A percentile compares a stretch with the other conserved stretches of the same genome.
phyloP scores from a whole-genome alignment of 2,797 vertebrate genomes.

The Phrynocephalus forsythii region DNA sequence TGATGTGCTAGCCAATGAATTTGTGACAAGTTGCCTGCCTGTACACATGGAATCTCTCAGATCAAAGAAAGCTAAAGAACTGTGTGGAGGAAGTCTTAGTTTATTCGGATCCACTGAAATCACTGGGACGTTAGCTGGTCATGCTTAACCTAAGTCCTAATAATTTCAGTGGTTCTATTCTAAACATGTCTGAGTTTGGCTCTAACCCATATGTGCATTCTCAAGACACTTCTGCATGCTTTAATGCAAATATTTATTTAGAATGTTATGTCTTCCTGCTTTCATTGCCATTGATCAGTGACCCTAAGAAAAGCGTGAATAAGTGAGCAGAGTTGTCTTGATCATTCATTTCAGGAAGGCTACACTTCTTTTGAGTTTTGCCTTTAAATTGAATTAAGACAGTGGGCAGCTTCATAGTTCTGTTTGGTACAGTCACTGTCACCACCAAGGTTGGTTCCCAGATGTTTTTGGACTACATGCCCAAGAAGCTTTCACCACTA shows the following conservation, averaged over 20 bases:
- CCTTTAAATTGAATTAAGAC: slow-evolving; percentile 17
- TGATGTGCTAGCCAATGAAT: slow-evolving; percentile 32
- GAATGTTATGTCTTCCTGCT: slow-evolving; percentile 52
- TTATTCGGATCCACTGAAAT: background rate
- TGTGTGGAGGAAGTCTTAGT: background rate
- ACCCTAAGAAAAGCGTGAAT: slow-evolving; percentile 53
- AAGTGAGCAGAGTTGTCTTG: slow-evolving; percentile 32
- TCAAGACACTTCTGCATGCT: slow-evolving; percentile 41
- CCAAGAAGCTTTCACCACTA: too few species aligned
- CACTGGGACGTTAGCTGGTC: background rate
- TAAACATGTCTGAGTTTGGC: background rate
- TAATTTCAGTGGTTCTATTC: background rate
- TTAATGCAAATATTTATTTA: slow-evolving; percentile 62
- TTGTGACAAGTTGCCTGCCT: slow-evolving; percentile 46
- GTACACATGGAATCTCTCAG: background rate
- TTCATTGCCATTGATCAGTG: slow-evolving; percentile 39
- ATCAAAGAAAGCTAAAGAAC: slow-evolving; percentile 29
- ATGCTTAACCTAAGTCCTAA: background rate
- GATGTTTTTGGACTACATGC: too few species aligned
- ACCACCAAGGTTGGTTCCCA: background rate
- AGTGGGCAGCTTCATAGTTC: slow-evolving; percentile 34
- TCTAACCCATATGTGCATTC: slow-evolving; percentile 39
- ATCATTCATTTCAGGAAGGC: slow-evolving; percentile 15
- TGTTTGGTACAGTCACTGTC: slow-evolving; percentile 40
- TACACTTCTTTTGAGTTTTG: slow-evolving; percentile 37